Conservation (phyloP, 2,113 vertebrate genomes). For the Podarcis cretensis region DNA sequence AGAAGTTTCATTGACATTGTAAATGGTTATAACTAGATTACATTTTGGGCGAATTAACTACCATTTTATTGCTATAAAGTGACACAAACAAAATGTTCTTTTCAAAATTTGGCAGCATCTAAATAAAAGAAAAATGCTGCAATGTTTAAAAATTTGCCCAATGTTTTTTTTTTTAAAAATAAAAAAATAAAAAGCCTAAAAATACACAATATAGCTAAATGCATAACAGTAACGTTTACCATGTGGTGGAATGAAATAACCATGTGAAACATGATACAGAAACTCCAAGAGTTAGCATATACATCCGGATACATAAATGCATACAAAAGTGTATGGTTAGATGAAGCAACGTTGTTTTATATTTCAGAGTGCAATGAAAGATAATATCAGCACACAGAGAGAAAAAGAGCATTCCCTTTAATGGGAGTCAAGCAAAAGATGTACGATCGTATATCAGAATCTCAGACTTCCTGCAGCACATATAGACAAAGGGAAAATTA, state of each 20-base stretch:
- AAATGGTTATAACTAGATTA: conserved; percentile 44
- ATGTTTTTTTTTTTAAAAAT: background rate
- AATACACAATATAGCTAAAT: conserved; percentile 37
- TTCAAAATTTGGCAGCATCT: background rate
- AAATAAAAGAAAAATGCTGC: background rate
- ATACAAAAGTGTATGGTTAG: conserved; percentile 44
- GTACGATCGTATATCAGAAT: conserved; percentile 18
- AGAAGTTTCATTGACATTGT: conserved; percentile 46
- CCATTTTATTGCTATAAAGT: conserved; percentile 21
- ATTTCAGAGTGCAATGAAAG: conserved; percentile 41
- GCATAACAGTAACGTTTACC: conserved; percentile 45
- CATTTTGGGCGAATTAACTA: conserved; percentile 38
- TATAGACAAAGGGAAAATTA: background rate
- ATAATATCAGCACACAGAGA: conserved; percentile 30
- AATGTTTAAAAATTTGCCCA: conserved; percentile 17
- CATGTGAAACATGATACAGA: conserved; percentile 46
- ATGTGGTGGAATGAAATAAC: conserved; percentile 46
- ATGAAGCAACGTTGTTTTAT: conserved; percentile 45
- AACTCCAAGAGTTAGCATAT: conserved; percentile 44
- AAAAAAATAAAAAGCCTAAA: background rate
- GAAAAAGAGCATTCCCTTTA: background rate
- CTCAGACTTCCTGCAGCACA: conserved; percentile 5
- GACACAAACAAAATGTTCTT: background rate
- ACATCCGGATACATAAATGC: conserved; percentile 49
- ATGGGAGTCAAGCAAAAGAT: conserved; percentile 7